phyloP scores from a whole-genome alignment of 2,888 invertebrate species.

The Agrotis clavis region DNA sequence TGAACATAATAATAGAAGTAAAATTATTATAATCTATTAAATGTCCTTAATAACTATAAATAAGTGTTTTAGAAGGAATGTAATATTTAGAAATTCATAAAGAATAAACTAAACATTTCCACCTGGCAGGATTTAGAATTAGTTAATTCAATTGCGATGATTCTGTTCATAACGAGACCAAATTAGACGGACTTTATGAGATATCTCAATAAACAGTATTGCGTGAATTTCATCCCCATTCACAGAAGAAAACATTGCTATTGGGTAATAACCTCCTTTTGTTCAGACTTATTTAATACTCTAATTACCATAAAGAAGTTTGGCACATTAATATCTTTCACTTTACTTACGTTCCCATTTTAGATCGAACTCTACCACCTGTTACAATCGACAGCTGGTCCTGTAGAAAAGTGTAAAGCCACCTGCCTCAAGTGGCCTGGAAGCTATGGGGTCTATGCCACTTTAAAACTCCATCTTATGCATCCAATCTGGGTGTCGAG shows the following conservation, averaged over 20 bases:
- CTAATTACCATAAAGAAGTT: background rate
- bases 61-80: background rate
- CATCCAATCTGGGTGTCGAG: too few relatives aligned
- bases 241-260: background rate
- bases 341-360: background rate
- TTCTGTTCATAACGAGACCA: background rate
- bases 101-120: background rate
- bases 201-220: background rate
- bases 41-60: background rate
- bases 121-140: background rate
- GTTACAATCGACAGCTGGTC: too few relatives aligned
- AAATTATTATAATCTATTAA: background rate
- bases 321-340: background rate
- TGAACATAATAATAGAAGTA: too few relatives aligned
- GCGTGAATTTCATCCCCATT: background rate
- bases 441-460: too few relatives aligned
- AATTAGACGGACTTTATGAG: background rate
- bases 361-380: too few relatives aligned
- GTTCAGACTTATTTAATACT: background rate
- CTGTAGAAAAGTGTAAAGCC: too few relatives aligned
- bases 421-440: too few relatives aligned
- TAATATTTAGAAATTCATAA: background rate
- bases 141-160: background rate
- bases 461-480: too few relatives aligned
- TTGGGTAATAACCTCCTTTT: background rate